Evolutionary conservation across 2,888 invertebrate genomes (phyloP).

Genomic region (Diplolepis rosae): DNA sequence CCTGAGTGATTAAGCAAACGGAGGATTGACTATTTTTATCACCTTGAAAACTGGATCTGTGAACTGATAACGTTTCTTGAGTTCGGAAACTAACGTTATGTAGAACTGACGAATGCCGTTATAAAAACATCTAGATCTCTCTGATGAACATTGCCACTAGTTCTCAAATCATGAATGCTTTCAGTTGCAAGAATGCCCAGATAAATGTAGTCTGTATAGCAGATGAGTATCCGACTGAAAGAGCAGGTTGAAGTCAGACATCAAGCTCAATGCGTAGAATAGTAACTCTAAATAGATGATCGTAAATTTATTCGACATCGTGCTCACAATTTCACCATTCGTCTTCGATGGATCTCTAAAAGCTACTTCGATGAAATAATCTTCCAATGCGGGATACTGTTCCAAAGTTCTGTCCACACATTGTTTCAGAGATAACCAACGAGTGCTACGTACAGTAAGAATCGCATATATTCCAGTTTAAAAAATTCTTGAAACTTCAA

Average conservation of each 20-base stretch:
- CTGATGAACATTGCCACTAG: not conserved
- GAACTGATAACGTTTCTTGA: not conserved
- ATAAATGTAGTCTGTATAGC: slow-evolving; percentile 42
- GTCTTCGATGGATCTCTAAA: slow-evolving; percentile 56
- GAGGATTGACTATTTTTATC: not conserved
- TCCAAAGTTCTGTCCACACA: slow-evolving; percentile 64
- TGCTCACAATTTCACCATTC: slow-evolving; percentile 39
- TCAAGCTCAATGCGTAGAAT: slow-evolving; percentile 49
- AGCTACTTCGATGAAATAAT: slow-evolving; percentile 53
- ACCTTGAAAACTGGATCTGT: not conserved
- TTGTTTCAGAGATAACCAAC: slow-evolving; percentile 64
- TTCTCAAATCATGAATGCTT: slow-evolving; percentile 3
- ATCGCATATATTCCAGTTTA: too few species aligned
- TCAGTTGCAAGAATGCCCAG: slow-evolving; percentile 37
- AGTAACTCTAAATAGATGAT: slow-evolving; percentile 55
- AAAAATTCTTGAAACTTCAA: too few species aligned
- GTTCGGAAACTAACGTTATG: not conserved
- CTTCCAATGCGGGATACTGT: slow-evolving; percentile 59
- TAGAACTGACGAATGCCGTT: not conserved
- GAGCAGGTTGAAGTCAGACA: slow-evolving; percentile 55
- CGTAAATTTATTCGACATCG: too few species aligned
- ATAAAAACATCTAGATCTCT: not conserved
- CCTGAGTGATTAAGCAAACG: not conserved
- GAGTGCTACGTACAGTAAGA: too few species aligned
- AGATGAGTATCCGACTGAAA: slow-evolving; percentile 54